Base-by-base conservation (phyloP, 2,888 invertebrate species). In the Glyphotaelius pellucidus region DNA sequence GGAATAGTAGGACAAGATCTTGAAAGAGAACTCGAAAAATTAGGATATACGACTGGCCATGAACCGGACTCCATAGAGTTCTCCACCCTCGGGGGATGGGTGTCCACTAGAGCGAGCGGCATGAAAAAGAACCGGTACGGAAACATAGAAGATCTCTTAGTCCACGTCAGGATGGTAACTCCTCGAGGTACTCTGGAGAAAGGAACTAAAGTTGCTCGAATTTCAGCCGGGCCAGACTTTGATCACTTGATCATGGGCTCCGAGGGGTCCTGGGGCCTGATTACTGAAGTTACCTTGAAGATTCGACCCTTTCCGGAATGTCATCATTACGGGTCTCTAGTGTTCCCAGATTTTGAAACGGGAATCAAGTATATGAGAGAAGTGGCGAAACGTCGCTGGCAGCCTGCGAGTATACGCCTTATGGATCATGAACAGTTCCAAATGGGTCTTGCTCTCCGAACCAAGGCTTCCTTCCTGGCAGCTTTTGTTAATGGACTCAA, bases 111-210 rank as follows among this genome's bases (percentile, higher is more conserved):
- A 89, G 99, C 99, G 0, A 99, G 99, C 30, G 99, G 99, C 90
- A 99, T 99, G 99, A 99, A 99, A 96, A 99, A 99, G 95, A 99
- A 99, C 95, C 97, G 98, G 0, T 99, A 99, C 94, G 99, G 99
- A 0, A 99, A 99, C 94, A 99, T 99, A 93, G 99, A 99, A 95
- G 99, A 99, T 94, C 96, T 99, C 89, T 95, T 99, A 19, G 98
- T 99, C 2, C 98, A 99, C 94, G 97, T 98, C 0, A 98, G 97
- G 95, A 98, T 99, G 97, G 98, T 98, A 0, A 98, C 98, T 0
- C 97, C 98, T 0, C 96, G 96, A 92, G 99, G 99, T 0, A 98
- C 98, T 1, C 95, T 99, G 83, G 98, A 99, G 95, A 98, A 98
- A 94, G 97, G 97, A 91, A 98, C 98, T 93, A 97, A 98, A 93